Conservation (phyloP, 2,797 vertebrate genomes). For the Australoheros facetus region DNA sequence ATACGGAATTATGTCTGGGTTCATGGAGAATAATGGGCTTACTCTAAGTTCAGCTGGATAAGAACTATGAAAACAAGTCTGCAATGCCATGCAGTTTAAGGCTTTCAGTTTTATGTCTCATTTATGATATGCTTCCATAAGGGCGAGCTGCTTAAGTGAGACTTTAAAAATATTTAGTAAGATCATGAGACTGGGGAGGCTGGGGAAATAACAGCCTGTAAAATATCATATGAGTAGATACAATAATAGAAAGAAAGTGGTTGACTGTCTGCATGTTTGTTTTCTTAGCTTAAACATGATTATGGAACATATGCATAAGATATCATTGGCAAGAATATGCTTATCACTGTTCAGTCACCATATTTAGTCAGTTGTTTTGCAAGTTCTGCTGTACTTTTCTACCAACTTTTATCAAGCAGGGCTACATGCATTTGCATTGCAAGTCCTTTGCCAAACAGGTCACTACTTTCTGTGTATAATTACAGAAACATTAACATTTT, state of each 20-base stretch:
- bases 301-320: not conserved
- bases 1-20: conserved; percentile 60
- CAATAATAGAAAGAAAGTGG: not conserved
- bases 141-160: not conserved
- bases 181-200: not conserved
- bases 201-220: not conserved
- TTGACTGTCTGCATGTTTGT: not conserved
- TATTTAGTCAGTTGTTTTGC: not conserved
- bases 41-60: conserved; percentile 58
- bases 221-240: not conserved
- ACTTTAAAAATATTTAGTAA: not conserved
- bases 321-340: not conserved
- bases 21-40: conserved; percentile 70
- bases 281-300: not conserved
- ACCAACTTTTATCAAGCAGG: not conserved
- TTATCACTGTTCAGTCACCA: not conserved
- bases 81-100: conserved; percentile 57
- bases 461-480: not conserved
- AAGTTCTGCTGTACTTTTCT: not conserved
- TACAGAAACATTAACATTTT: not conserved
- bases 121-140: conserved; percentile 31
- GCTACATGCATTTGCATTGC: not conserved
- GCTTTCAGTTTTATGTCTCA: conserved; percentile 53
- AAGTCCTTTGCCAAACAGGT: not conserved
- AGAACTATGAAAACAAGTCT: conserved; percentile 60